Conservation (phyloP, 2,888 invertebrate genomes). For the Biston betularia region DNA sequence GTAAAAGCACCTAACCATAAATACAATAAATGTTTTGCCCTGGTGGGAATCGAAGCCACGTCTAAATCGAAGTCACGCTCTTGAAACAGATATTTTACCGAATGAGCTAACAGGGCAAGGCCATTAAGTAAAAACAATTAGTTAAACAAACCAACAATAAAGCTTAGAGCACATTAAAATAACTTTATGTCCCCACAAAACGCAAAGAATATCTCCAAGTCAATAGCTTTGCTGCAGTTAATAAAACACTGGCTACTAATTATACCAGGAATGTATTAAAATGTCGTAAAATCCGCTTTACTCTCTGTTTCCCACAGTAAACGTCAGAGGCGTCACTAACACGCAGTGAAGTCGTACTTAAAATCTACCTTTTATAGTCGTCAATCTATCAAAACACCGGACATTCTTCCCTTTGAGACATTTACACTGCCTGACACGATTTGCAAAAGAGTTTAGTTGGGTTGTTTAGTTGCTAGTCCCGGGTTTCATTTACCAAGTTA, state of each 20-base stretch:
- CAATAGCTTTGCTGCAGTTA: slow-evolving; percentile 33
- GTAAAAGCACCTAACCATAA: no score
- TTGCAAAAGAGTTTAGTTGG: neutral
- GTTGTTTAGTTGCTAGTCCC: no score
- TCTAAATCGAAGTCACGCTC: no score
- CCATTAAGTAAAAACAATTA: slow-evolving; percentile 4
- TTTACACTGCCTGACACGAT: slow-evolving; percentile 14
- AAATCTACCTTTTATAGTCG: slow-evolving; percentile 39
- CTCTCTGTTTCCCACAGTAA: slow-evolving; percentile 44
- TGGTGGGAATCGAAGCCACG: no score
- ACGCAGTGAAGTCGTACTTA: slow-evolving; percentile 39
- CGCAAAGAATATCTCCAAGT: slow-evolving; percentile 20
- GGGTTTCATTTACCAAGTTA: no score
- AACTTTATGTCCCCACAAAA: slow-evolving; percentile 18
- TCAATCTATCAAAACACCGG: slow-evolving; percentile 31
- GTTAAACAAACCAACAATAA: slow-evolving; percentile 19
- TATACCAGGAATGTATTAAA: slow-evolving; percentile 45
- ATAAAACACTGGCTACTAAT: slow-evolving; percentile 43
- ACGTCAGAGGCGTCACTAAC: slow-evolving; percentile 40
- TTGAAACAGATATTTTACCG: no score
- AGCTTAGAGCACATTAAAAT: slow-evolving; percentile 16
- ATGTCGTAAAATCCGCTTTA: slow-evolving; percentile 37
- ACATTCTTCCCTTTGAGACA: slow-evolving; percentile 16
- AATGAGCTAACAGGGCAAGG: no score
- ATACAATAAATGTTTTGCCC: no score